Conservation (phyloP, 2,888 invertebrate species). For the Reticulitermes lucifugus region DNA sequence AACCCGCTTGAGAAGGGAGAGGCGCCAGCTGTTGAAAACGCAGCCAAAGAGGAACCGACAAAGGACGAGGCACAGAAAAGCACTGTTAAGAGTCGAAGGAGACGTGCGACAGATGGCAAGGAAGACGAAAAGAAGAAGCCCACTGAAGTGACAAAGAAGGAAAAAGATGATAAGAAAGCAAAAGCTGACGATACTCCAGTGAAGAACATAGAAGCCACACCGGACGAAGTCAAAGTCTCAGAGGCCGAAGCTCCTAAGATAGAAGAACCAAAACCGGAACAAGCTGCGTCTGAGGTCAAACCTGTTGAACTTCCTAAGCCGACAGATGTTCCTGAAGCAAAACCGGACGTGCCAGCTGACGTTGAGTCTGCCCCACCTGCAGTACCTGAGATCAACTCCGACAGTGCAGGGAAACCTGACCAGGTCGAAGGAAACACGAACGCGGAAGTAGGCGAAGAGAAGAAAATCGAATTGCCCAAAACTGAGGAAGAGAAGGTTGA, state of each 20-base stretch:
- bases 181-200: conserved; percentile 40
- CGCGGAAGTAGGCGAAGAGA: no score
- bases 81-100: conserved; percentile 54
- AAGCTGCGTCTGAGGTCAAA: conserved; percentile 1
- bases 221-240: conserved; percentile 15
- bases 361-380: not conserved
- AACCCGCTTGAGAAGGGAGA: conserved; percentile 38
- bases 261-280: conserved; percentile 22
- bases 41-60: conserved; percentile 53
- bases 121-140: conserved; percentile 59
- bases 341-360: not conserved
- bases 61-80: conserved; percentile 55
- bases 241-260: not conserved
- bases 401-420: no score
- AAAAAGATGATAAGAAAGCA: conserved; percentile 55
- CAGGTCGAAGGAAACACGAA: no score
- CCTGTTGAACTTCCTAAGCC: not conserved
- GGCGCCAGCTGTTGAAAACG: conserved; percentile 55
- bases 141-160: conserved; percentile 60
- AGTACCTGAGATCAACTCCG: no score
- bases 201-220: not conserved
- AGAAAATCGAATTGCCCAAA: no score
- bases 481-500: no score
- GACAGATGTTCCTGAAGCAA: not conserved
- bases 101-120: conserved; percentile 49